phyloP scores from a whole-genome alignment of 2,888 invertebrate genomes.

The Atrina japonica region DNA sequence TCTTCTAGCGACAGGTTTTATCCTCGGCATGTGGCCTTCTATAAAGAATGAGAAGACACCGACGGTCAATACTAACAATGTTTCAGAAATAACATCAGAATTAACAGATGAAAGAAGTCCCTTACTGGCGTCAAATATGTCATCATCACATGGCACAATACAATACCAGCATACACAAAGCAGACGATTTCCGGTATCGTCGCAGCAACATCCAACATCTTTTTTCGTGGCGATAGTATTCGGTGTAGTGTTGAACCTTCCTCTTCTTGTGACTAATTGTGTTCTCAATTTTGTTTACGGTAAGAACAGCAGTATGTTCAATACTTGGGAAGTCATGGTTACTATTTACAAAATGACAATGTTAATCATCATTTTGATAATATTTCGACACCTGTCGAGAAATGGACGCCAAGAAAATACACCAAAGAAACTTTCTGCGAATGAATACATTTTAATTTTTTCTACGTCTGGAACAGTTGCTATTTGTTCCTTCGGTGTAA shows the following conservation, averaged over 20 bases:
- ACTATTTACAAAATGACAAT: background rate
- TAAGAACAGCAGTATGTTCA: background rate
- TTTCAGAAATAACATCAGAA: no score
- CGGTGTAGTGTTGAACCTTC: conserved; percentile 9
- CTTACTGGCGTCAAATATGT: background rate
- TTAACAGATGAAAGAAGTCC: background rate
- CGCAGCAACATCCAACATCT: conserved; percentile 13
- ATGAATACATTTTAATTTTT: conserved; percentile 15
- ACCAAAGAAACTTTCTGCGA: conserved; percentile 11
- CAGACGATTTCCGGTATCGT: no score
- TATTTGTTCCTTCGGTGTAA: conserved; percentile 19
- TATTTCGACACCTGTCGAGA: conserved; percentile 11
- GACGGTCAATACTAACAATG: no score
- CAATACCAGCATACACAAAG: no score
- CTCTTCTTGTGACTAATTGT: conserved; percentile 6
- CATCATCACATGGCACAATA: background rate
- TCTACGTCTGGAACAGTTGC: conserved; percentile 20
- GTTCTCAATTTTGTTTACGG: conserved; percentile 3
- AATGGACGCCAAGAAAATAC: background rate
- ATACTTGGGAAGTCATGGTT: background rate
- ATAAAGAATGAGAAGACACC: conserved; percentile 10
- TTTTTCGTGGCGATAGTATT: conserved; percentile 18
- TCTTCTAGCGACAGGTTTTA: conserved; percentile 16
- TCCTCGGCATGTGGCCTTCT: conserved; percentile 23
- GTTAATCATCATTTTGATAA: conserved; percentile 7